These are phyloP conservation scores for Ptilodon capucinus DNA, from an alignment of 2,888 invertebrate species.

Conservation along the genomic window DNA sequence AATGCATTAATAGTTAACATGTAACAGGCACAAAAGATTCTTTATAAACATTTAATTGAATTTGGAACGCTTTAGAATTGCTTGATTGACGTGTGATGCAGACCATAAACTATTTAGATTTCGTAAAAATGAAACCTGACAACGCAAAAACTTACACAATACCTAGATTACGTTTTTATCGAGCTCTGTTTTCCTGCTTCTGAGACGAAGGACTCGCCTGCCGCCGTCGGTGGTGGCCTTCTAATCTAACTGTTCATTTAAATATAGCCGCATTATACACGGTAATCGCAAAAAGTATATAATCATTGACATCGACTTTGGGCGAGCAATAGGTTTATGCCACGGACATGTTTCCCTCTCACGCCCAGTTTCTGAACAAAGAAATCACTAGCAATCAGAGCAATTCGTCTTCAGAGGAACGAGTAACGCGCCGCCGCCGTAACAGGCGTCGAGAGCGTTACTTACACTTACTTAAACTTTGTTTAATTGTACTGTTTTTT, in stretches of 20 bases:
- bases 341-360: neutral
- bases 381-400: no score
- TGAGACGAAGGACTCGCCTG: neutral
- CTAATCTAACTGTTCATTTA: neutral
- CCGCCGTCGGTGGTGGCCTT: neutral
- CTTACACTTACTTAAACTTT: no score
- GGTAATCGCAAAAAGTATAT: neutral
- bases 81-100: neutral
- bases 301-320: neutral
- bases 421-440: no score
- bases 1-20: neutral
- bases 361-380: no score
- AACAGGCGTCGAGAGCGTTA: no score
- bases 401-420: no score
- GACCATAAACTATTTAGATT: neutral
- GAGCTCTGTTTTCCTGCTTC: slow-evolving; percentile 1
- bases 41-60: neutral
- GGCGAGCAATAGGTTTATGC: neutral
- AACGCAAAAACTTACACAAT: slow-evolving; percentile 1
- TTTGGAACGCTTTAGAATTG: neutral
- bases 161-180: neutral
- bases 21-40: neutral
- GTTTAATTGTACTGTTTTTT: no score
- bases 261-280: neutral
- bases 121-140: slow-evolving; percentile 1